A percentile compares a stretch with the other conserved stretches of the same genome.
These are phyloP conservation scores for Mythimna ferrago DNA, from an alignment of 2,888 invertebrate genomes.

Conservation along the genomic window DNA sequence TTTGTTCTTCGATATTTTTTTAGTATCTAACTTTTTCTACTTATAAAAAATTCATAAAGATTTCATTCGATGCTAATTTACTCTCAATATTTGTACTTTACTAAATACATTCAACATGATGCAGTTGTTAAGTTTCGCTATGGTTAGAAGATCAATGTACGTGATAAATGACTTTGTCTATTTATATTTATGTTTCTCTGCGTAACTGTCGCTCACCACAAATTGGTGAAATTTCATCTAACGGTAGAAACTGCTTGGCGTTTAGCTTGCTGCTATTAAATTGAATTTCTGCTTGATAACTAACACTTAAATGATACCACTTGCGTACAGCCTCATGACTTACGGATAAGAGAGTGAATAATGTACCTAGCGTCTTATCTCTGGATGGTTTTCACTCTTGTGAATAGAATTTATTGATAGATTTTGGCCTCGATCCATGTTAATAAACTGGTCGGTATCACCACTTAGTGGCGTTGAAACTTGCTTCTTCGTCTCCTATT, in stretches of 20 bases:
- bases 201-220: conserved; percentile 63
- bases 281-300: conserved; percentile 59
- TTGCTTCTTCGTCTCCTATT: conserved; percentile 51
- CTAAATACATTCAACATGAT: conserved; percentile 20
- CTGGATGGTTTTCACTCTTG: conserved; percentile 61
- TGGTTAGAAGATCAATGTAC: conserved; percentile 34
- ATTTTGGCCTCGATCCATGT: conserved; percentile 64
- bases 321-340: conserved; percentile 53
- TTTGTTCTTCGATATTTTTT: background rate
- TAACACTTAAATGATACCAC: conserved; percentile 54
- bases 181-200: conserved; percentile 50
- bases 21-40: background rate
- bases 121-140: conserved; percentile 14
- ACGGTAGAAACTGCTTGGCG: conserved; percentile 60
- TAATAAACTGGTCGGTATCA: conserved; percentile 52
- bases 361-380: conserved; percentile 58
- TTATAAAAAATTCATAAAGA: background rate
- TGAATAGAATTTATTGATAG: conserved; percentile 64
- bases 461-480: conserved; percentile 37
- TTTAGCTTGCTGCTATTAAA: conserved; percentile 60
- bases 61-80: background rate
- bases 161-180: conserved; percentile 44
- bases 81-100: conserved; percentile 23
- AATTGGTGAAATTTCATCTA: conserved; percentile 67
- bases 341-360: conserved; percentile 55